Conservation (phyloP, 2,888 invertebrate genomes). For the Cephus nigrinus region DNA sequence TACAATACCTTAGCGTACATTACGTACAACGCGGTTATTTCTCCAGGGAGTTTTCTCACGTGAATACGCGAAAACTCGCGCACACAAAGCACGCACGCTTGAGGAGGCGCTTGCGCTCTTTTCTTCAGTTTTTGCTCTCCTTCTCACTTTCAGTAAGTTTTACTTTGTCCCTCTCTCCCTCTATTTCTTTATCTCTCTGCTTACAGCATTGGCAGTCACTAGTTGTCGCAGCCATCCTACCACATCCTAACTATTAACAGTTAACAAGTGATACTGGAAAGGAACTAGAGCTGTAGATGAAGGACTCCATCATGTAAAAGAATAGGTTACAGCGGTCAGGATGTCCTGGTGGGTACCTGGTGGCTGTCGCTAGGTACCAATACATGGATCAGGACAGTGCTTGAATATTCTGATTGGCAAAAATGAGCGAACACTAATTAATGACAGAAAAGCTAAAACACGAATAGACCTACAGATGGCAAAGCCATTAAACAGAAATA, state of each 20-base stretch:
- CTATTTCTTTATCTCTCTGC: neutral
- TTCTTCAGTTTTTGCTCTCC: neutral
- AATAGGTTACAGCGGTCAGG: neutral
- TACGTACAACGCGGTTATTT: conserved; percentile 62
- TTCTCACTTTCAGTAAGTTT: neutral
- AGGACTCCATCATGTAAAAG: neutral
- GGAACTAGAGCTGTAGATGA: neutral
- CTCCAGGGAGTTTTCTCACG: conserved; percentile 61
- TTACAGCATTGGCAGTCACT: neutral
- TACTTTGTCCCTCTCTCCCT: neutral
- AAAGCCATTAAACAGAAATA: no score
- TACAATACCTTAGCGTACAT: conserved; percentile 60
- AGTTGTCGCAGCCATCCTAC: neutral
- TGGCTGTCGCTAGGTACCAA: no score
- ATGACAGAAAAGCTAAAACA: no score
- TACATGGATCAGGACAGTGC: no score
- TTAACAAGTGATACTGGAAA: no score
- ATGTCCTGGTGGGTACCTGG: no score
- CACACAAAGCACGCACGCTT: conserved; percentile 6
- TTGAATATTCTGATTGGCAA: no score
- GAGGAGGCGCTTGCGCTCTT: neutral
- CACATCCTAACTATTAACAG: neutral
- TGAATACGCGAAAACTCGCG: conserved; percentile 40
- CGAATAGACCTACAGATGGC: no score
- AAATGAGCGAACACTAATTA: no score